A percentile compares a stretch with the other conserved stretches of the same genome.
These are phyloP conservation scores for Leptinotarsa haldemani DNA, from an alignment of 2,888 invertebrate genomes.

Conservation along the genomic window DNA sequence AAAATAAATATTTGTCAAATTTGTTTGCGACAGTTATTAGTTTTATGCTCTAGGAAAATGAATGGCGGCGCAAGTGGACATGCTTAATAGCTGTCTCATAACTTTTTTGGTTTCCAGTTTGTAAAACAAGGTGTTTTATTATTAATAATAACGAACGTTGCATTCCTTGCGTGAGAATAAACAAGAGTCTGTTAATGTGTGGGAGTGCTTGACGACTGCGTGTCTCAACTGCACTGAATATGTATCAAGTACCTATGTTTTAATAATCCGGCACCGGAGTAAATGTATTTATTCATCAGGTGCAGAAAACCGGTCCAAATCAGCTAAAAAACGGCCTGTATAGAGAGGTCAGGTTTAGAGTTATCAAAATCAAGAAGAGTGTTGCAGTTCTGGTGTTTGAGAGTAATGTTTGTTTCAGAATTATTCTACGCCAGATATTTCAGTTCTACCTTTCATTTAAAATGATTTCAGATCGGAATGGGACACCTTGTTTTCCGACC, in stretches of 20 bases:
- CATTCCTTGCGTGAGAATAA: constrained; percentile 43
- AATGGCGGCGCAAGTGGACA: constrained; percentile 31
- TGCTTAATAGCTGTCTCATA: constrained; percentile 33
- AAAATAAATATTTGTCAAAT: constrained; percentile 33
- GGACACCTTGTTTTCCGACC: too few relatives aligned
- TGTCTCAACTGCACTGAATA: constrained; percentile 30
- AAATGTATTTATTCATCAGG: too few relatives aligned
- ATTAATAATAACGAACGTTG: constrained; percentile 39
- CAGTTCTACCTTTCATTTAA: too few relatives aligned
- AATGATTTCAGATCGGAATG: too few relatives aligned
- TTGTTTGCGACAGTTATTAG: constrained; percentile 28
- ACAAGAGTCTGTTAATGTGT: constrained; percentile 34
- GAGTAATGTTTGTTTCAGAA: too few relatives aligned
- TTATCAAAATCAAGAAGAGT: too few relatives aligned
- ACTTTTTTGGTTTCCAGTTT: constrained; percentile 37
- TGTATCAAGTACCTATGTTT: neutral
- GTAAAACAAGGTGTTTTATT: constrained; percentile 41
- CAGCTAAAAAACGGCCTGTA: too few relatives aligned
- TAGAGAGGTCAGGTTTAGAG: too few relatives aligned
- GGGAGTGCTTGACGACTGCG: constrained; percentile 33
- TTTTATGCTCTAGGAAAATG: constrained; percentile 29
- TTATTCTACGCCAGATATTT: too few relatives aligned
- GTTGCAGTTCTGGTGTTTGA: too few relatives aligned
- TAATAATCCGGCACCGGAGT: too few relatives aligned
- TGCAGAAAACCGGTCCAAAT: too few relatives aligned